Evolutionary conservation across 1,140 invertebrate genomes (phyloP).

Genomic region (Glomeris maerens): DNA sequence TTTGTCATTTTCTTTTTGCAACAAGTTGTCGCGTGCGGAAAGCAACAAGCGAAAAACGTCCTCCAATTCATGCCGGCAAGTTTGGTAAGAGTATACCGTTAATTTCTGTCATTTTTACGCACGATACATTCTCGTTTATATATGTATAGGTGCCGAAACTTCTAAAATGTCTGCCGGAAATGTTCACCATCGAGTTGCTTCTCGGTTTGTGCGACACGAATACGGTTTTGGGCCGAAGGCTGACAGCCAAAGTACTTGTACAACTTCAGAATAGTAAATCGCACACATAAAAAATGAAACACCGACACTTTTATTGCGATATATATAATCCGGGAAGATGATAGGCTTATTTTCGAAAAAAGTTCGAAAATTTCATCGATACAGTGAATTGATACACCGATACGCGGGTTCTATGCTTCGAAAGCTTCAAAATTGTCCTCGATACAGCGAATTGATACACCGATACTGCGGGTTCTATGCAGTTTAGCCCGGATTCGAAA

Average conservation of each 20-base stretch:
- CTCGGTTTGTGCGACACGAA: slow-evolving; percentile 61
- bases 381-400: no score
- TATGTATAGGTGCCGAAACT: slow-evolving; percentile 47
- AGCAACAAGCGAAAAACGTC: slow-evolving; percentile 54
- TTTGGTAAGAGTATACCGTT: slow-evolving; percentile 35
- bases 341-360: no score
- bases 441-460: no score
- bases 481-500: no score
- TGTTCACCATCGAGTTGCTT: slow-evolving; percentile 54
- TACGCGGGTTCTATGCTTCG: no score
- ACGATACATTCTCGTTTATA: neutral
- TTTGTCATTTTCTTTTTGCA: slow-evolving; percentile 74
- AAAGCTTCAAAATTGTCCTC: no score
- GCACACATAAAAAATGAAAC: no score
- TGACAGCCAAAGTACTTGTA: slow-evolving; percentile 59
- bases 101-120: neutral
- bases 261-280: slow-evolving; percentile 5
- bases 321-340: no score
- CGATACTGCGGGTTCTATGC: no score
- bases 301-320: no score
- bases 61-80: slow-evolving; percentile 62
- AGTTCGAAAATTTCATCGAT: no score
- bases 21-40: slow-evolving; percentile 60
- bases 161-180: slow-evolving; percentile 57
- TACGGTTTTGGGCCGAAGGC: slow-evolving; percentile 50